Percentiles rank a stretch among this genome's conserved stretches.
These are phyloP conservation scores for Xylocampa areola DNA, from an alignment of 2,888 invertebrate species.

Conservation along the genomic window DNA sequence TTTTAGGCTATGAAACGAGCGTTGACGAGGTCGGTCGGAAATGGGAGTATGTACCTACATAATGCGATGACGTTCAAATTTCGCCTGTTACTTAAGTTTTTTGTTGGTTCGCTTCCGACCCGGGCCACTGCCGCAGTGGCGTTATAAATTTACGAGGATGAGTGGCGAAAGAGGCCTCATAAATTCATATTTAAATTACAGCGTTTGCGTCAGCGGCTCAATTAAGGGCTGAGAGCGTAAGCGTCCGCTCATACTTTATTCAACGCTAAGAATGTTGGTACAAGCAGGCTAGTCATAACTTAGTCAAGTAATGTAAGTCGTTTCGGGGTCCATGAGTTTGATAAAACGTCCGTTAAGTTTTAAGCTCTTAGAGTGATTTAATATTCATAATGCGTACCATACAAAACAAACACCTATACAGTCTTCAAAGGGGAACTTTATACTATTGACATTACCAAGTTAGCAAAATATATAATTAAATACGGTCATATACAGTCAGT, in stretches of 20 bases:
- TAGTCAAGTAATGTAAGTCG: neutral
- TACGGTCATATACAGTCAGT: too few species aligned
- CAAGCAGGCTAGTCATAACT: neutral
- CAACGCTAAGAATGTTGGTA: conserved; percentile 41
- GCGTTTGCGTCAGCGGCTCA: conserved; percentile 45
- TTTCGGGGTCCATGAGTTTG: too few species aligned
- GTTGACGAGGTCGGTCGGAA: conserved; percentile 18
- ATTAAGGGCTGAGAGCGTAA: conserved; percentile 44
- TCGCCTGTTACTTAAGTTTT: conserved; percentile 34
- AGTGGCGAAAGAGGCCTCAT: conserved; percentile 41
- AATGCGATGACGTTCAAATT: conserved; percentile 42
- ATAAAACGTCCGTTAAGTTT: too few species aligned
- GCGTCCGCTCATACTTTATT: conserved; percentile 46
- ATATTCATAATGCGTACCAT: too few species aligned
- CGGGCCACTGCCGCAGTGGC: conserved; percentile 44
- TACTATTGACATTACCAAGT: too few species aligned
- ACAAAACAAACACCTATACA: too few species aligned
- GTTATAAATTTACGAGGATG: conserved; percentile 49
- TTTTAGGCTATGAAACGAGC: conserved; percentile 20
- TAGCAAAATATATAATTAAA: too few species aligned
- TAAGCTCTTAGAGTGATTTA: too few species aligned
- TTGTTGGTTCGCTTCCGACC: conserved; percentile 34
- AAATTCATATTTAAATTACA: conserved; percentile 52
- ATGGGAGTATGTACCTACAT: conserved; percentile 20
- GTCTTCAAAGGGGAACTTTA: too few species aligned